Evolutionary conservation across 2,888 invertebrate species (phyloP), one percentile per base, ranked within the genome.

Genomic region (Candidula unifasciata): DNA sequence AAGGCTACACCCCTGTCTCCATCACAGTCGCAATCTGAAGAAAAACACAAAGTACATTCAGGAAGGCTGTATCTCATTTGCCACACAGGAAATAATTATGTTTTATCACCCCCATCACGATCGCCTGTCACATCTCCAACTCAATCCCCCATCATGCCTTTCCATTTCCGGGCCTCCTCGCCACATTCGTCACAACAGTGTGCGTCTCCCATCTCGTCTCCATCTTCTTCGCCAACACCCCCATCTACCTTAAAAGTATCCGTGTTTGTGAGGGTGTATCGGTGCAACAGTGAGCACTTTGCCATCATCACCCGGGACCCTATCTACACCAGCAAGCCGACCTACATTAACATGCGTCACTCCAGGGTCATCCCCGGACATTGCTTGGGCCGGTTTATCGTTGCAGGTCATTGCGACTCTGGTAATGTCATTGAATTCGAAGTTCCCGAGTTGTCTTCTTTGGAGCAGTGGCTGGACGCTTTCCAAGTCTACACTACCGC

Each of bases 391-490:
- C 73, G 84, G 0, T 84, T 84, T 37, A 78, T 84, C 60, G 74
- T 84, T 8, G 80, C 80, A 6, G 84, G 84, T 16, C 74, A 84
- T 2, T 80, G 74, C 33, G 84, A 84, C 44, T 80, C 84, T 54
- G 84, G 84, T 2, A 80, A 54, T 21, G 33, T 84, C n/a, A 76
- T 80, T 27, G 84, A 84, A 66, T 84, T 84, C 33, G 84, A 84
- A 33, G 64, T 74, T 6, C 84, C 73, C 3, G 84, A 84, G 24
- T 57, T 84, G 24, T 84, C 84, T 1, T 66, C 80, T 18, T 71
- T 84, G 80, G 80, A 73, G 21, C 80, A 68, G 66, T 84, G 84
- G 84, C 68, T 84, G 73, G 84, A 84, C 57, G 84, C 80, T 13
- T 80, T 84, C 37, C 84, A 84, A 60, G 74, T 76, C 5, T n/a